These are phyloP conservation scores for Carterocephalus palaemon DNA, from an alignment of 2,888 invertebrate species.

Conservation along the genomic window DNA sequence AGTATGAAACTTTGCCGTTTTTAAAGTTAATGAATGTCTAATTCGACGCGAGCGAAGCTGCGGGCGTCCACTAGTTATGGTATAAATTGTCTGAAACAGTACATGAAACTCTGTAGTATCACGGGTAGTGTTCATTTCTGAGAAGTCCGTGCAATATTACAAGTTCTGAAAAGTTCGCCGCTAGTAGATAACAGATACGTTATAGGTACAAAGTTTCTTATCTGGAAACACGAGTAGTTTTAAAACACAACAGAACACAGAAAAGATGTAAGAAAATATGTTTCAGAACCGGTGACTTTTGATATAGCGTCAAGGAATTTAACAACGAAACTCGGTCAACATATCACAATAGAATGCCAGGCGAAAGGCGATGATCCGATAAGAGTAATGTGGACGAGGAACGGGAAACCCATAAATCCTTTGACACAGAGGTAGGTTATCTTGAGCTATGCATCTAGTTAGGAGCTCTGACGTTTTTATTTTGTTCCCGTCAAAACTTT, in stretches of 20 bases:
- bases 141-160: no score
- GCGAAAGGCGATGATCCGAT: slow-evolving; percentile 92
- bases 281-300: slow-evolving; percentile 87
- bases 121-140: no score
- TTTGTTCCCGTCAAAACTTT: slow-evolving; percentile 10
- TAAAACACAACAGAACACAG: slow-evolving; percentile 10
- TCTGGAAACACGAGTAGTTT: not conserved
- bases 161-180: no score
- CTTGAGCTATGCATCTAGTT: slow-evolving; percentile 6
- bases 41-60: no score
- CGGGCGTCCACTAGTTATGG: no score
- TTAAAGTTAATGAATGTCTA: no score
- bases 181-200: no score
- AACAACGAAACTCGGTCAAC: slow-evolving; percentile 86
- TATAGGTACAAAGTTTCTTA: not conserved
- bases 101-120: no score
- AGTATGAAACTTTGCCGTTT: no score
- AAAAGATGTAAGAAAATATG: slow-evolving; percentile 14
- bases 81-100: no score
- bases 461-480: not conserved
- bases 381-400: slow-evolving; percentile 88
- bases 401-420: slow-evolving; percentile 84
- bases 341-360: slow-evolving; percentile 86
- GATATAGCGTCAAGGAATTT: slow-evolving; percentile 84
- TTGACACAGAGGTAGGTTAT: slow-evolving; percentile 63